Evolutionary conservation across 2,797 vertebrate species (phyloP), one percentile per base, ranked within the genome.

Genomic region (Micrastur ruficollis): DNA sequence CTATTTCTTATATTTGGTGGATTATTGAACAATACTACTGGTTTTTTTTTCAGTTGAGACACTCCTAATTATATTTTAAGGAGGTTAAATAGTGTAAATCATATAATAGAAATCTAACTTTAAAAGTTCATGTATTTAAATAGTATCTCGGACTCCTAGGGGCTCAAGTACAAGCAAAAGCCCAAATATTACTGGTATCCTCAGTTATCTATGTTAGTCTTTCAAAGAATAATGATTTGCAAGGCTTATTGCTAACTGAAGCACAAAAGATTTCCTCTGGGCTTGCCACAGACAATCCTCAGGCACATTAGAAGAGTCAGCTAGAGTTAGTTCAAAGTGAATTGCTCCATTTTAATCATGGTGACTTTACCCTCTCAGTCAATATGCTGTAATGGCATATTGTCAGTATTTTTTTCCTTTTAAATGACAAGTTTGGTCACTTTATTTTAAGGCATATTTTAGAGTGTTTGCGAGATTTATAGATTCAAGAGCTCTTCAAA

Each of bases 241-340:
- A 95, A 97, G 95, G 85, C 93, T 98, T 97, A 97, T 95, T 98
- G 96, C 97, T 97, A 97, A 97, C 93, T 96, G 97, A 98, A 98
- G 96, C 97, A 97, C 96, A 95, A 96, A 95, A 94, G 72, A 97
- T 97, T 96, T 98, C 98, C 97, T 98, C 96, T 97, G 97, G 98
- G 96, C 97, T 98, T 97, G 91, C 96, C 96, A 97, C 95, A 97
- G 96, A 98, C 93, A 96, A 90, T 98, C 97, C 96, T 97, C 80
- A 89, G 97, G 97, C 97, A 97, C 61, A 50, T 97, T 97, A 97
- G 96, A 96, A 61, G 74, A 97, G 97, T 98, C 98, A 98, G 44
- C 96, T 96, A 96, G 96, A 98, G 98, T 98, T 97, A 98, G 95
- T 98, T 98, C 98, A 98, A 98, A 98, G 97, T 96, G 97, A 98